Conservation (phyloP, 1,140 invertebrate genomes). For the Teleopsis dalmanni region DNA sequence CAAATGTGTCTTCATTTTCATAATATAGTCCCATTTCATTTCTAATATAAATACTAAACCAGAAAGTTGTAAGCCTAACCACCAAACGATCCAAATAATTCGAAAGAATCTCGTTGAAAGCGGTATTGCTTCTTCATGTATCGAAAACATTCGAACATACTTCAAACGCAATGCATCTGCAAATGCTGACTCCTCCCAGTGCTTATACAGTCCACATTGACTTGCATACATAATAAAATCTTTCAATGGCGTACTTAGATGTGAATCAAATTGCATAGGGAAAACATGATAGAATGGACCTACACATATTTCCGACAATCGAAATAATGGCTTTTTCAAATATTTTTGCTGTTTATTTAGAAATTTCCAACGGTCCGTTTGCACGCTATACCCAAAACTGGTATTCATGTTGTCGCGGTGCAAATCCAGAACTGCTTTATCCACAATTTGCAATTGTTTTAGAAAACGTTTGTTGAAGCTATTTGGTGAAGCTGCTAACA, state of each 20-base stretch:
- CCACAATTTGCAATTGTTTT: background rate
- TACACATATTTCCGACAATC: conserved; percentile 26
- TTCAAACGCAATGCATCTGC: conserved; percentile 24
- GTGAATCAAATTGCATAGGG: conserved; percentile 30
- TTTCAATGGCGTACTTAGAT: conserved; percentile 22
- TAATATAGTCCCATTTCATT: conserved; percentile 18
- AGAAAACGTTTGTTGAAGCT: conserved; percentile 5
- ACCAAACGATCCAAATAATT: conserved; percentile 26
- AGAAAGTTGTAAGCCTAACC: conserved; percentile 21
- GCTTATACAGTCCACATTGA: conserved; percentile 23
- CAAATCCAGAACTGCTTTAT: conserved; percentile 5
- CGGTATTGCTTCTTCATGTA: conserved; percentile 18
- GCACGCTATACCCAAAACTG: conserved; percentile 25
- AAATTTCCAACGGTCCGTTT: conserved; percentile 30
- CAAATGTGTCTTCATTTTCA: background rate
- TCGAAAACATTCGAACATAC: conserved; percentile 14
- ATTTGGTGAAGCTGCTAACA: background rate
- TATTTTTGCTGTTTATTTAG: conserved; percentile 8
- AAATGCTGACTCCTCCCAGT: conserved; percentile 27
- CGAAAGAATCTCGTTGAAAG: conserved; percentile 25
- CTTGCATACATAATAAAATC: conserved; percentile 26
- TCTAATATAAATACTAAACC: conserved; percentile 23
- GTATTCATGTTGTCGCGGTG: conserved; percentile 26
- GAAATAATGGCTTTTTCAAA: conserved; percentile 23
- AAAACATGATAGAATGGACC: conserved; percentile 36